Evolutionary conservation across 2,888 invertebrate species (phyloP), one percentile per base, ranked within the genome.

Genomic region (Scaptomyza polygonia): DNA sequence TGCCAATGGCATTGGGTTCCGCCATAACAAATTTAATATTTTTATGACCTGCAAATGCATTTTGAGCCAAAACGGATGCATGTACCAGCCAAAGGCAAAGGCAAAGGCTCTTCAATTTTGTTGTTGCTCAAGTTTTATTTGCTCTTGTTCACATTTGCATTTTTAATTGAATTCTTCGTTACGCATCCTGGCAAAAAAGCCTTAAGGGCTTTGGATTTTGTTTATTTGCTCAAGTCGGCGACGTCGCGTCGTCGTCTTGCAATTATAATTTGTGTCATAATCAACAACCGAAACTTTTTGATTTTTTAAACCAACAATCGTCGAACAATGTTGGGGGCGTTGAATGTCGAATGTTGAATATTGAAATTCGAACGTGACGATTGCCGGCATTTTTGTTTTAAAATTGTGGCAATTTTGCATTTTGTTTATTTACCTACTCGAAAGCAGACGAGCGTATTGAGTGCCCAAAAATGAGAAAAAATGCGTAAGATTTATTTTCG

Each of bases 401-500:
- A 79, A 69, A 76, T 56, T 77, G 77, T 69, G 67, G 77, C 77
- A 75, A 54, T 61, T 68, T 74, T 57, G 64, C 56, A 72, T 67
- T 77, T 56, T 72, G 77, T 82, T 84, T 82, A 62, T 70, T 72
- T 78, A 64, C 61, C 55, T 56, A 51, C 63, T 65, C 61, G 40
- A 21, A n/a, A n/a, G 25, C 53, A 39, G 43, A 49, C 29, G 43
- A 45, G 18, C 34, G 47, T 47, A 64, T 51, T 18, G 77, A 65
- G 79, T 76, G 54, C 55, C 67, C 54, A 59, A 68, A 73, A 59
- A 52, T 65, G 65, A 53, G 57, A 52, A 61, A 61, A 55, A 49
- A 75, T 72, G 71, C 71, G 76, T 76, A 80, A 73, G 80, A 81
- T 11, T 80, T 83, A 83, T 83, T 81, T 81, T 82, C 27, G 79